A percentile compares a stretch with the other conserved stretches of the same genome.
Conservation (phyloP, 2,113 vertebrate species). For the Riparia riparia region DNA sequence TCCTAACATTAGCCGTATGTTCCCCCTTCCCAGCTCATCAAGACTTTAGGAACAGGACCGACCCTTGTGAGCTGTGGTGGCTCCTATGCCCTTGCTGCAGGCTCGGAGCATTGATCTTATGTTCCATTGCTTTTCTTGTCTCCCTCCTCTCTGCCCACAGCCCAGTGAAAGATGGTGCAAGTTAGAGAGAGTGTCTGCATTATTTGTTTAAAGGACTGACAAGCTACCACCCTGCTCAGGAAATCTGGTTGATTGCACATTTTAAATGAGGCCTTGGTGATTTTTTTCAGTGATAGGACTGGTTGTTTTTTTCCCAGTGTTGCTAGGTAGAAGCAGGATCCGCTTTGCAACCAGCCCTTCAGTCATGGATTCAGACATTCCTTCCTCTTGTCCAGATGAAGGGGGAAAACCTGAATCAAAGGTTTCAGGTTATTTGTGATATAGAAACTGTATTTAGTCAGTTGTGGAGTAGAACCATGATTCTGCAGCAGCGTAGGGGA, state of each 20-base stretch:
- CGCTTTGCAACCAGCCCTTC: neutral
- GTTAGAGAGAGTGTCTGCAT: neutral
- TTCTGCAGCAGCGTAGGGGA: neutral
- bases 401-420: neutral
- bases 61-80: neutral
- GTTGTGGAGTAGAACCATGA: neutral
- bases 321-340: neutral
- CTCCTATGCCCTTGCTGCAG: neutral
- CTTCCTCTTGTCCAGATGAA: neutral
- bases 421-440: neutral
- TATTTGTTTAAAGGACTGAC: neutral
- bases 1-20: rapidly evolving
- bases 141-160: neutral
- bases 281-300: neutral
- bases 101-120: rapidly evolving
- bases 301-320: neutral
- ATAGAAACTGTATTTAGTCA: neutral
- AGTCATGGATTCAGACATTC: neutral
- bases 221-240: neutral
- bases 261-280: conserved; percentile 19
- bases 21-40: neutral
- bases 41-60: neutral
- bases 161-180: neutral
- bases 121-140: neutral
- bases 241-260: conserved; percentile 25